Percentiles rank a stretch among this genome's conserved stretches.
phyloP scores from a whole-genome alignment of 2,113 vertebrate species.

The Trogon melanurus region DNA sequence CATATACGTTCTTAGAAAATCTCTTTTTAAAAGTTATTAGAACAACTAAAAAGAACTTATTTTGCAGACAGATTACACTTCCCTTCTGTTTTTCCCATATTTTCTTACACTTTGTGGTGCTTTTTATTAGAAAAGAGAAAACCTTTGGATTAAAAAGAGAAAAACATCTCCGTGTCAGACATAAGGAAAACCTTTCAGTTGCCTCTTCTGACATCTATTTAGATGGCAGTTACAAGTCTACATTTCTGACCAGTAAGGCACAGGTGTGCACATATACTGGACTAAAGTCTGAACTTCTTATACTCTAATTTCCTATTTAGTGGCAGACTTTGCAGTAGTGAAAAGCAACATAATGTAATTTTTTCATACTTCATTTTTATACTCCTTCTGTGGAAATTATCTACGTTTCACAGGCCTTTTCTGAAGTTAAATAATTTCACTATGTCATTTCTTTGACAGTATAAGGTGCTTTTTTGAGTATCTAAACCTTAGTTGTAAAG shows the following conservation, averaged over 20 bases:
- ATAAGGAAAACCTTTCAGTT: not conserved
- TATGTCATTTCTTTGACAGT: not conserved
- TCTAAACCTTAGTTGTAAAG: not conserved
- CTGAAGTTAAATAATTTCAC: not conserved
- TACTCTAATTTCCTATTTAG: not conserved
- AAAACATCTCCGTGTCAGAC: not conserved
- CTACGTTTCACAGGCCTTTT: not conserved
- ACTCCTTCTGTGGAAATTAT: not conserved
- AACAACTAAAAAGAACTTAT: not conserved
- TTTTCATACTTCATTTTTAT: not conserved
- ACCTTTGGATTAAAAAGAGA: not conserved
- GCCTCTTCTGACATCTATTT: not conserved
- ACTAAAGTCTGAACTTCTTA: not conserved
- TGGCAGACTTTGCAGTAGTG: not conserved
- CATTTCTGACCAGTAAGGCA: not conserved
- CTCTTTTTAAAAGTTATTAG: not conserved
- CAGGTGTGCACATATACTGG: not conserved
- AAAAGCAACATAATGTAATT: not conserved
- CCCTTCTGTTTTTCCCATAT: not conserved
- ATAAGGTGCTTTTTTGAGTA: not conserved
- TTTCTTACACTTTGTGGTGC: not conserved
- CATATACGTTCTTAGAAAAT: not conserved
- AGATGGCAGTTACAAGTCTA: not conserved
- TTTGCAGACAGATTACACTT: not conserved
- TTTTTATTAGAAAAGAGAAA: not conserved